Base-by-base conservation (phyloP, 2,797 vertebrate species). In the Phalanger gymnotis region DNA sequence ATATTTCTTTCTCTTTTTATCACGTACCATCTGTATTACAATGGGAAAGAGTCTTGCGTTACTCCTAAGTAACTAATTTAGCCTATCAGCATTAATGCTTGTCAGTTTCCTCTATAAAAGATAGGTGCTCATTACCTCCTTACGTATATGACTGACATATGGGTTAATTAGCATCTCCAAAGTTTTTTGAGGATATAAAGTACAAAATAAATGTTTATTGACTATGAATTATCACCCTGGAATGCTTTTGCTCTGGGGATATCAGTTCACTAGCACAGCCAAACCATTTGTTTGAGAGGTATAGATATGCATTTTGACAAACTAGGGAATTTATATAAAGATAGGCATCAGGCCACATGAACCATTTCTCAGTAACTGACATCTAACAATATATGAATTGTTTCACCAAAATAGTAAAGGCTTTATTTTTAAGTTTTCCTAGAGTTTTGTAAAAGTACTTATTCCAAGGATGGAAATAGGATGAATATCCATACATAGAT, bases 121-220 rank as follows among this genome's bases (percentile, higher is more conserved):
- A 94, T 19, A 66, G 90, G 90, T 57, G 91, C 87, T 94, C 56
- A 56, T 92, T 54, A 93, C 92, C 90, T 91, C 56, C 54, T 92
- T 92, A 27, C 87, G 92, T 87, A 66, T 53, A 90, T 61, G 5
- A 53, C 94, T 93, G 47, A 52, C 56, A 5, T 40, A 7, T 92
- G 27, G 93, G 91, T 93, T 97, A 96, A 97, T 97, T 92, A 94
- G 52, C 57, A 89, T 95, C 96, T 93, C 30, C 55, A 55, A 90
- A 90, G 40, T 51, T 40, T 73, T 97, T 95, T 92, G 61, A 96
- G 94, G 96, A 54, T 94, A 22, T 51, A 34, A 95, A 95, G 54
- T 52, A 40, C 47, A 89, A 28, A 9, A 11, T 73, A 95, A 90
- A 90, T 91, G 73, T 19, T 40, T 81, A 61, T 30, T 91, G 90